Conservation (phyloP, 2,113 vertebrate species). For the Mesembrinibis cayennensis region DNA sequence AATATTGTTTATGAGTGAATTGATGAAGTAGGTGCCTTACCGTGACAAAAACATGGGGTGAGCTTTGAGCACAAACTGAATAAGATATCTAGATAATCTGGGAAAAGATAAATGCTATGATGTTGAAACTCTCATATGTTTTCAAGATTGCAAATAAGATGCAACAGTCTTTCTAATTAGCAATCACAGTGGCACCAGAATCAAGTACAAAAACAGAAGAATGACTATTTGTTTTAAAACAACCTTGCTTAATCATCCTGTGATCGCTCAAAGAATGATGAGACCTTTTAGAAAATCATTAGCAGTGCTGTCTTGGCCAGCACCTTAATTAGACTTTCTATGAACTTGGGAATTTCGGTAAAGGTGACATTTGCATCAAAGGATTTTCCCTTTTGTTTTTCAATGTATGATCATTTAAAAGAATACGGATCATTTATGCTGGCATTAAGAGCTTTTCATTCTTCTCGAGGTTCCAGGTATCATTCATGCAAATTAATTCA, state of each 20-base stretch:
- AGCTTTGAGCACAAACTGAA: not conserved
- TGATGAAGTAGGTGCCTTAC: constrained; percentile 1
- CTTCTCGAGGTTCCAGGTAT: constrained; percentile 29
- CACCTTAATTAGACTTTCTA: constrained; percentile 43
- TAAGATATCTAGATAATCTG: not conserved
- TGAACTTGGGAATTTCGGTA: constrained; percentile 55
- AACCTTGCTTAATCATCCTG: constrained; percentile 47
- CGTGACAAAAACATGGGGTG: not conserved
- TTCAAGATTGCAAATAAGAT: constrained; percentile 35
- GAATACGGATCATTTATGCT: constrained; percentile 25
- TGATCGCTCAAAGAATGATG: constrained; percentile 17
- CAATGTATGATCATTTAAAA: constrained; percentile 29
- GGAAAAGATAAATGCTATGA: not conserved
- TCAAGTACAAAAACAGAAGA: constrained; percentile 18
- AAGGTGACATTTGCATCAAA: constrained; percentile 63
- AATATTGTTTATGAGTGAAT: not conserved
- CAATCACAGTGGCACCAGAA: constrained; percentile 1
- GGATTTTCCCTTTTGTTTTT: constrained; percentile 52
- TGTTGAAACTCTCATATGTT: not conserved
- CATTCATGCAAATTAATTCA: constrained; percentile 54
- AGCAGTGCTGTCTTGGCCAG: constrained; percentile 16
- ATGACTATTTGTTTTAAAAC: constrained; percentile 58
- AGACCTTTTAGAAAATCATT: constrained; percentile 66
- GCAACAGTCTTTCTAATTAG: constrained; percentile 27
- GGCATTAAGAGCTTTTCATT: constrained; percentile 31